These are phyloP conservation scores for Tromatobia lineatoria DNA, from an alignment of 2,888 invertebrate species.

Conservation along the genomic window DNA sequence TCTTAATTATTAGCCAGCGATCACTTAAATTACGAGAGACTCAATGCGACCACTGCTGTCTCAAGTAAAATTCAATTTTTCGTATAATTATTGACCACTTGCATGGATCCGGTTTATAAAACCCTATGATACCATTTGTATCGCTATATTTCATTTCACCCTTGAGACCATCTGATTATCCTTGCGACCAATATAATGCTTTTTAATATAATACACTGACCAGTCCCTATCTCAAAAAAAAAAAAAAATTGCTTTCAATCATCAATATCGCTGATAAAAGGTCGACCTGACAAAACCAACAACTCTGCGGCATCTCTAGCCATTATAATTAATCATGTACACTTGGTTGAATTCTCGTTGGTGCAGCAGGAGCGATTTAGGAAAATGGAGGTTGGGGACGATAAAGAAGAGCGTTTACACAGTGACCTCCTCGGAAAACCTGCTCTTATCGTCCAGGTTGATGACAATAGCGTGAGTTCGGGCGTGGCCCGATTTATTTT, in stretches of 20 bases:
- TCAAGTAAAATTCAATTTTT: neutral
- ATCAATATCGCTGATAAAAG: constrained; percentile 30
- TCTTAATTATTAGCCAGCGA: neutral
- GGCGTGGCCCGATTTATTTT: constrained; percentile 88
- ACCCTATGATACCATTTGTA: neutral
- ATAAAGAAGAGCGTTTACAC: constrained; percentile 86
- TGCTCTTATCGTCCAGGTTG: constrained; percentile 92
- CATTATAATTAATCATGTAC: constrained; percentile 8
- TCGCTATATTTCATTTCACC: neutral
- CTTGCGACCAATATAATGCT: constrained; percentile 30
- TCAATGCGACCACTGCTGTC: neutral
- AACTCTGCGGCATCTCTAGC: neutral
- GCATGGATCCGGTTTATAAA: neutral
- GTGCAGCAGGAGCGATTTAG: neutral
- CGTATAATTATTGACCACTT: neutral
- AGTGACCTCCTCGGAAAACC: constrained; percentile 93
- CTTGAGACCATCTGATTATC: constrained; percentile 48
- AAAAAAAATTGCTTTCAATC: constrained; percentile 10
- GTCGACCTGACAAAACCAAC: constrained; percentile 17
- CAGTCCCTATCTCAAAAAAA: constrained; percentile 32
- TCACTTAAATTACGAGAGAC: neutral
- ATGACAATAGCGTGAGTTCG: constrained; percentile 92
- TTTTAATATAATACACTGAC: constrained; percentile 27
- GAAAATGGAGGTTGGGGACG: neutral
- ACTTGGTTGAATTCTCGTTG: constrained; percentile 2